Percentiles rank a stretch among this genome's conserved stretches.
Conservation (phyloP, 2,888 invertebrate genomes). For the Nymphalis polychloros region DNA sequence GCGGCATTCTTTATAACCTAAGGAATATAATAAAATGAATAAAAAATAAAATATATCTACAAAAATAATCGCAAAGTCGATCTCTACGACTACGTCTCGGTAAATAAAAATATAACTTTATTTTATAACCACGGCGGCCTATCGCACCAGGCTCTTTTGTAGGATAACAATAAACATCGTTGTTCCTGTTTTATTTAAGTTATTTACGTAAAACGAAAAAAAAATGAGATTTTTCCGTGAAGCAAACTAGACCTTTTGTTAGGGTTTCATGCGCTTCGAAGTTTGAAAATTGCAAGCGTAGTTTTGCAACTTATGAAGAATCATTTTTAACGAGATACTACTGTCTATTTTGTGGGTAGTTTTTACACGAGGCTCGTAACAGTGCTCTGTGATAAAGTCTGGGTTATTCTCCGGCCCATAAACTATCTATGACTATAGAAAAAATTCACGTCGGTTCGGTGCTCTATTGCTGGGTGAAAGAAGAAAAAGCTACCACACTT, state of each 20-base stretch:
- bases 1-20: neutral
- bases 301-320: slow-evolving; percentile 23
- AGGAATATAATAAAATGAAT: slow-evolving; percentile 35
- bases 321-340: slow-evolving; percentile 21
- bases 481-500: no score
- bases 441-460: no score
- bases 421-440: no score
- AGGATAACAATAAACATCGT: slow-evolving; percentile 59
- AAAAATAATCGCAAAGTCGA: slow-evolving; percentile 52
- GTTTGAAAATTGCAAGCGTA: slow-evolving; percentile 20
- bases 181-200: slow-evolving; percentile 51
- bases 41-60: slow-evolving; percentile 38
- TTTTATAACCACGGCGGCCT: slow-evolving; percentile 58
- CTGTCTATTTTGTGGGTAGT: slow-evolving; percentile 4
- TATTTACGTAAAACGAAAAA: slow-evolving; percentile 51
- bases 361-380: no score
- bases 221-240: slow-evolving; percentile 18
- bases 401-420: no score
- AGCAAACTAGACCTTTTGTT: slow-evolving; percentile 30
- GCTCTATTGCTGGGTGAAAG: no score
- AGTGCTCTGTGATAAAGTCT: no score
- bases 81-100: slow-evolving; percentile 47
- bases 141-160: slow-evolving; percentile 54
- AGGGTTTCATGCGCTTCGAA: slow-evolving; percentile 14
- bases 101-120: slow-evolving; percentile 58